These are phyloP conservation scores for Polyodon spathula DNA, from an alignment of 2,113 vertebrate species.

Conservation along the genomic window DNA sequence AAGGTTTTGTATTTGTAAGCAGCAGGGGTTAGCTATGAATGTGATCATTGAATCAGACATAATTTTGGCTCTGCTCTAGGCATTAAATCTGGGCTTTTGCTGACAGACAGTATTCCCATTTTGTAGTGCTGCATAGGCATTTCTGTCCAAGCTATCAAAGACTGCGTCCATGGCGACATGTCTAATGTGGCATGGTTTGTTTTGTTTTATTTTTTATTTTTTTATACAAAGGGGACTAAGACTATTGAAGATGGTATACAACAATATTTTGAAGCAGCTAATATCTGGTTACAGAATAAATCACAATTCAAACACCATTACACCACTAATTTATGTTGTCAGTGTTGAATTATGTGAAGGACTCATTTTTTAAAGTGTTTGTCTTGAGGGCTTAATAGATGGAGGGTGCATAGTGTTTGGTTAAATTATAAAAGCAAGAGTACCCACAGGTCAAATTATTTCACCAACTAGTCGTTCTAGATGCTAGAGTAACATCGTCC, in stretches of 20 bases:
- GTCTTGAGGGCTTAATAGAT: no score
- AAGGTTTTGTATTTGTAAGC: conserved; percentile 47
- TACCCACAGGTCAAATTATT: no score
- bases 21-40: conserved; percentile 55
- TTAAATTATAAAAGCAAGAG: no score
- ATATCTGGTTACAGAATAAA: conserved; percentile 25
- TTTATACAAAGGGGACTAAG: background rate
- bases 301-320: conserved; percentile 25
- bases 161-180: conserved; percentile 1
- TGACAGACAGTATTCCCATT: conserved; percentile 53
- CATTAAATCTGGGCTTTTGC: conserved; percentile 60
- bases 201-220: background rate
- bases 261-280: background rate
- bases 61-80: conserved; percentile 60
- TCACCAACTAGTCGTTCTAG: no score
- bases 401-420: no score
- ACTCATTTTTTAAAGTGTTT: no score
- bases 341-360: no score
- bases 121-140: conserved; percentile 57
- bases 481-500: no score
- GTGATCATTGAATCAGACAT: conserved; percentile 64
- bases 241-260: background rate
- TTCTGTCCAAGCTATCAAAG: conserved; percentile 14
- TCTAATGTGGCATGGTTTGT: background rate
- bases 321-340: no score